A percentile compares a stretch with the other conserved stretches of the same genome.
phyloP scores from a whole-genome alignment of 2,113 vertebrate species.

The Ranitomeya imitator region DNA sequence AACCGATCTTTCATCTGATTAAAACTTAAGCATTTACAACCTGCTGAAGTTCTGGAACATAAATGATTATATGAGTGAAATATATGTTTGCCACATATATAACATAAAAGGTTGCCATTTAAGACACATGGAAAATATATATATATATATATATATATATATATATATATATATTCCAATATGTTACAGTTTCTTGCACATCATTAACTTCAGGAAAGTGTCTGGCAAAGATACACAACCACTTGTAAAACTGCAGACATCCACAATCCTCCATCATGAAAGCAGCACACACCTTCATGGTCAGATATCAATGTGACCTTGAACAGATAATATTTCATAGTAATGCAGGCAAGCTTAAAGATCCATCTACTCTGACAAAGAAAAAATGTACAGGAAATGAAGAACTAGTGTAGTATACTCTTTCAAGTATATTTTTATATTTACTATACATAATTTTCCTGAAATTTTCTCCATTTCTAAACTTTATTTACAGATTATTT shows the following conservation, averaged over 20 bases:
- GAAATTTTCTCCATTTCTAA: not conserved
- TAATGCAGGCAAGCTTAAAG: slow-evolving; percentile 7
- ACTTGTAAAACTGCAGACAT: slow-evolving; percentile 33
- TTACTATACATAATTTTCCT: not conserved
- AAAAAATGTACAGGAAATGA: slow-evolving; percentile 8
- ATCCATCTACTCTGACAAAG: not conserved
- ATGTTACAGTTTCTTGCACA: slow-evolving; percentile 28
- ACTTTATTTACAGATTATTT: not conserved
- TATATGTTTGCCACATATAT: not conserved
- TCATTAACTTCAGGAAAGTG: slow-evolving; percentile 24
- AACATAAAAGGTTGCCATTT: slow-evolving; percentile 10
- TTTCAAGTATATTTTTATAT: not conserved
- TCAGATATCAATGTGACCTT: slow-evolving; percentile 24
- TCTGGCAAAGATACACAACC: not conserved
- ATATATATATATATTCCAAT: slow-evolving; percentile 12
- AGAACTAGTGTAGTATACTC: not conserved
- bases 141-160: not conserved
- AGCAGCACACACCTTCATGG: not conserved
- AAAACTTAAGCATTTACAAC: slow-evolving; percentile 30
- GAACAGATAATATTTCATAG: slow-evolving; percentile 1
- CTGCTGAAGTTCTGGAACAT: not conserved
- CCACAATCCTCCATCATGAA: not conserved
- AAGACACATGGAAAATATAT: slow-evolving; percentile 19
- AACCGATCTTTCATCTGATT: not conserved
- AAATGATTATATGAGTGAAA: slow-evolving; percentile 20